phyloP scores from a whole-genome alignment of 1,140 invertebrate species.

The Drosophila nigrodunni region DNA sequence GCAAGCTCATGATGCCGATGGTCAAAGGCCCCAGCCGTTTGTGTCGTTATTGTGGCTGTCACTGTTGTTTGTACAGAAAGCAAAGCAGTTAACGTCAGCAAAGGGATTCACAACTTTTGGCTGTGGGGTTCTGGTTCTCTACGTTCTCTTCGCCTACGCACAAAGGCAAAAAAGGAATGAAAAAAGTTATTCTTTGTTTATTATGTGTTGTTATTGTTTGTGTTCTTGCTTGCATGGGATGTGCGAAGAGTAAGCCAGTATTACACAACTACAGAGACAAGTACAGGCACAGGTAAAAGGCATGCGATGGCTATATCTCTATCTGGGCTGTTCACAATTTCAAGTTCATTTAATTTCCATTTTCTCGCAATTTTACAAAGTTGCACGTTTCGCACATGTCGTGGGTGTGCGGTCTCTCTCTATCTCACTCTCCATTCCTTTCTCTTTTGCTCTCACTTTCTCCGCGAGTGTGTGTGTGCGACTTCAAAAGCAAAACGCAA shows the following conservation, averaged over 20 bases:
- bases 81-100: not conserved
- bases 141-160: conserved; percentile 7
- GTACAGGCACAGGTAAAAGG: not conserved
- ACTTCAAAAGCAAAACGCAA: conserved; percentile 76
- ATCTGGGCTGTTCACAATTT: conserved; percentile 56
- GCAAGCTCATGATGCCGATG: too few relatives aligned
- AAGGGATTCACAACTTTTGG: not conserved
- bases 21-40: not conserved
- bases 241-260: not conserved
- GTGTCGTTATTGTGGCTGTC: not conserved
- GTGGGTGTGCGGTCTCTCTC: conserved; percentile 13
- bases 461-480: conserved; percentile 24
- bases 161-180: not conserved
- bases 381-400: conserved; percentile 23
- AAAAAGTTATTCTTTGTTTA: not conserved
- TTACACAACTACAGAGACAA: not conserved
- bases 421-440: too few relatives aligned
- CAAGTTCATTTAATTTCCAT: conserved; percentile 79
- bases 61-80: not conserved
- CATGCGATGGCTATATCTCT: conserved; percentile 6
- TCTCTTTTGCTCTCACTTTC: not conserved
- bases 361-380: conserved; percentile 61
- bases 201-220: conserved; percentile 1
- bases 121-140: not conserved
- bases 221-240: conserved; percentile 13